These are phyloP conservation scores for Ophraella communa DNA, from an alignment of 2,888 invertebrate species.

Conservation along the genomic window DNA sequence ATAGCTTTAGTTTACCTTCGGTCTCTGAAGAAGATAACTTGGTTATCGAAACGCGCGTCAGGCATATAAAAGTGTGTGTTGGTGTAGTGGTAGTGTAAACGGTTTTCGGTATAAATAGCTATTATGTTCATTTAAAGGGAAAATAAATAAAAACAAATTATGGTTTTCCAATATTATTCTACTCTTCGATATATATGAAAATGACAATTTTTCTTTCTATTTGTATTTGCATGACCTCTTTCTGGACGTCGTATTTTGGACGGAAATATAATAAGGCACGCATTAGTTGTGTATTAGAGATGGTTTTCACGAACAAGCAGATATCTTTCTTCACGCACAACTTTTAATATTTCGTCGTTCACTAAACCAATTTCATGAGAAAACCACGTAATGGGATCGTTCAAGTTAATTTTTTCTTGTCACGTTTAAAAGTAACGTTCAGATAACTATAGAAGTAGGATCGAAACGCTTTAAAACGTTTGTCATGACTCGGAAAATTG, in stretches of 20 bases:
- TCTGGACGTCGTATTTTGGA: not conserved
- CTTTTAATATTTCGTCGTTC: not conserved
- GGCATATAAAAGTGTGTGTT: too few relatives aligned
- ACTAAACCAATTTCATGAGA: not conserved
- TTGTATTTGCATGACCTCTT: too few relatives aligned
- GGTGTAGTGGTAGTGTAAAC: too few relatives aligned
- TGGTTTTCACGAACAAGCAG: not conserved
- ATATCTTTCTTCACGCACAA: not conserved
- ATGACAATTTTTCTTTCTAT: too few relatives aligned
- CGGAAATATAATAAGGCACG: not conserved
- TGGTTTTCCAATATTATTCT: too few relatives aligned
- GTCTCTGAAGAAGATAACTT: too few relatives aligned
- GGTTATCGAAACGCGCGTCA: too few relatives aligned
- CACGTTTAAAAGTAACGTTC: slow-evolving; percentile 12
- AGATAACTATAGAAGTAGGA: slow-evolving; percentile 12
- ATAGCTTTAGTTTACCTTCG: too few relatives aligned
- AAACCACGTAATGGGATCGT: slow-evolving; percentile 8
- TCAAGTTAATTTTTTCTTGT: slow-evolving; percentile 16
- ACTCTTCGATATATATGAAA: too few relatives aligned
- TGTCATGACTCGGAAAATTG: slow-evolving; percentile 9
- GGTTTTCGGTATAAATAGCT: too few relatives aligned
- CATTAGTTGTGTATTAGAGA: not conserved
- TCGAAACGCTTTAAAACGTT: slow-evolving; percentile 9
- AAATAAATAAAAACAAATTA: too few relatives aligned
- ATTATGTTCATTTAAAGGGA: too few relatives aligned